Conservation (phyloP, 2,888 invertebrate genomes). For the Leptinotarsa juncta region DNA sequence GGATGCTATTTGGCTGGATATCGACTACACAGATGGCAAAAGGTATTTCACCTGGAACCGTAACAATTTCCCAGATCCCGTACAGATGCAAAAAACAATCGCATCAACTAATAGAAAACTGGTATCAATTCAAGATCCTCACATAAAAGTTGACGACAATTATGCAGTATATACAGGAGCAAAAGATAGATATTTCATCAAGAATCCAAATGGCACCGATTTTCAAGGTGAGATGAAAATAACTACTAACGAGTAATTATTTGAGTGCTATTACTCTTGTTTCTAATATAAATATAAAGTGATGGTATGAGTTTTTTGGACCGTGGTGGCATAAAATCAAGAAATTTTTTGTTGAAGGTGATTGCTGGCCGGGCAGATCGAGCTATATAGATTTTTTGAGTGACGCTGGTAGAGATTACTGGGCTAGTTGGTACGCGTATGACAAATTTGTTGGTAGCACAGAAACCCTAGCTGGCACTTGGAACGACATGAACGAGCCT, state of each 20-base stretch:
- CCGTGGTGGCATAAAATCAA: too few relatives aligned
- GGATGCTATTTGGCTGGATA: slow-evolving; percentile 98
- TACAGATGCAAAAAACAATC: slow-evolving; percentile 88
- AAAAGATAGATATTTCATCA: slow-evolving; percentile 70
- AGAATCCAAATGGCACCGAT: slow-evolving; percentile 86
- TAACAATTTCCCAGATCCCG: slow-evolving; percentile 79
- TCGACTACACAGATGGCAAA: slow-evolving; percentile 95
- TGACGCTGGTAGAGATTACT: slow-evolving; percentile 85
- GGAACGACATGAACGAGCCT: slow-evolving; percentile 99
- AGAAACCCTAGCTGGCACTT: slow-evolving; percentile 78
- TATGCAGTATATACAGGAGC: slow-evolving; percentile 91
- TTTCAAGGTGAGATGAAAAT: slow-evolving; percentile 80
- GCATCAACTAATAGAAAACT: slow-evolving; percentile 88
- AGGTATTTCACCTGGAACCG: slow-evolving; percentile 88
- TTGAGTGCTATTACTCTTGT: too few relatives aligned
- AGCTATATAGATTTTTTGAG: slow-evolving; percentile 94
- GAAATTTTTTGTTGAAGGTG: slow-evolving; percentile 63
- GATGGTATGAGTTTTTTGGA: too few relatives aligned
- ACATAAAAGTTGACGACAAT: slow-evolving; percentile 89
- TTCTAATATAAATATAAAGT: too few relatives aligned
- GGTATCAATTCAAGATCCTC: slow-evolving; percentile 95
- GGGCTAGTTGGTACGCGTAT: slow-evolving; percentile 69
- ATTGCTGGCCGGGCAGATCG: slow-evolving; percentile 95
- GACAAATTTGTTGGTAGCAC: slow-evolving; percentile 70
- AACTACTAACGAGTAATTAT: too few relatives aligned